A percentile compares a stretch with the other conserved stretches of the same genome.
Conservation (phyloP, 2,888 invertebrate genomes). For the Steinernema scapterisci region DNA sequence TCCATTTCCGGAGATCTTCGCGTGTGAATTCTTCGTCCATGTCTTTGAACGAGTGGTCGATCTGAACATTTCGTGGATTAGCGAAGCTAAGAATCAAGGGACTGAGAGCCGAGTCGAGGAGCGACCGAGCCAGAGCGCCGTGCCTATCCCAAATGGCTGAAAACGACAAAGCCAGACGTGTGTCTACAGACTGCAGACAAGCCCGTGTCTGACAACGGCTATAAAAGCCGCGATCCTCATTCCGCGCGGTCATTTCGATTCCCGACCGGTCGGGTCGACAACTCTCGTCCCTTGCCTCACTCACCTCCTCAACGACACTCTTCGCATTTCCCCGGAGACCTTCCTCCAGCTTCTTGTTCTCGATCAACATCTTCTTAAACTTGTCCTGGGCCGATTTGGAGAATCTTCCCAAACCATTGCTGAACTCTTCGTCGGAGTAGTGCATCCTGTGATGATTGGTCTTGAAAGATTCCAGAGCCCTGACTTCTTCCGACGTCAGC, state of each 20-base stretch:
- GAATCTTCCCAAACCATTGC: not conserved
- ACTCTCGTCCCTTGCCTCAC: too few relatives aligned
- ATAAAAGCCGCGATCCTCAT: too few relatives aligned
- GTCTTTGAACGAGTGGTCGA: slow-evolving; percentile 25
- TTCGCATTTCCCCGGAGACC: slow-evolving; percentile 2
- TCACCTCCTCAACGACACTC: not conserved
- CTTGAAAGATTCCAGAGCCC: slow-evolving; percentile 1
- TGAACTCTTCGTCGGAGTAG: slow-evolving; percentile 20
- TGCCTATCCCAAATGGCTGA: too few relatives aligned
- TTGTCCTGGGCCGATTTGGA: slow-evolving; percentile 6
- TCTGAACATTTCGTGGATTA: not conserved
- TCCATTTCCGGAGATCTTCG: slow-evolving; percentile 11
- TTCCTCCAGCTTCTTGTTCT: not conserved
- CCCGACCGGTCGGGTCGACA: too few relatives aligned
- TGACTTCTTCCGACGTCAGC: not conserved
- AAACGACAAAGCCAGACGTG: too few relatives aligned
- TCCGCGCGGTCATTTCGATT: too few relatives aligned
- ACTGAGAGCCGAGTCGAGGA: too few relatives aligned
- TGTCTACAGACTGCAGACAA: too few relatives aligned
- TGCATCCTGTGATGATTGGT: not conserved
- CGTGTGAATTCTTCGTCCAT: slow-evolving; percentile 14
- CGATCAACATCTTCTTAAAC: slow-evolving; percentile 5
- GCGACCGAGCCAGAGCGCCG: too few relatives aligned
- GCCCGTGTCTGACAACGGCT: too few relatives aligned
- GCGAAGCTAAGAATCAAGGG: too few relatives aligned